Percentiles rank a stretch among this genome's conserved stretches.
Conservation (phyloP, 2,113 vertebrate genomes). For the Peucedramus taeniatus region DNA sequence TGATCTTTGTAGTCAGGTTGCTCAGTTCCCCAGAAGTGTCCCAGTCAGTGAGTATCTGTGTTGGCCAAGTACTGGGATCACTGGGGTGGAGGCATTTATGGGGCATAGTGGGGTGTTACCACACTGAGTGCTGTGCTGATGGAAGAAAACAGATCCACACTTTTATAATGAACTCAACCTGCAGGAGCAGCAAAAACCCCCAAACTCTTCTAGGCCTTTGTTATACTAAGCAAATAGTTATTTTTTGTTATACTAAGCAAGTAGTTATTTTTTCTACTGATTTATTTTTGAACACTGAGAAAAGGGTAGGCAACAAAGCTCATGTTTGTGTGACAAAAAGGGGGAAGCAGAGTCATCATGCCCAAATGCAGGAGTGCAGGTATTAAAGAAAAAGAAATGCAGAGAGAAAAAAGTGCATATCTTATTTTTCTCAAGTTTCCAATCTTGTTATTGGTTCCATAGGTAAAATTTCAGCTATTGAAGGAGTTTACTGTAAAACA, state of each 20-base stretch:
- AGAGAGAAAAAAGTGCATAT: not conserved
- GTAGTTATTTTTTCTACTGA: not conserved
- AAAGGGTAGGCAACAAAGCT: not conserved
- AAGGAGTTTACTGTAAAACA: not conserved
- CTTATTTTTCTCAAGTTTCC: not conserved
- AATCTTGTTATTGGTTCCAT: not conserved
- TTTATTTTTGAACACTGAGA: not conserved
- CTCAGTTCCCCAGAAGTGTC: not conserved
- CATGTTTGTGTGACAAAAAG: not conserved
- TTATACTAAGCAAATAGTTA: not conserved
- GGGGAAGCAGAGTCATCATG: not conserved
- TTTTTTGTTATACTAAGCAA: not conserved
- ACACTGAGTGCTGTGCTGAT: not conserved
- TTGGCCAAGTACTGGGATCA: not conserved
- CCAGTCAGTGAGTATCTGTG: not conserved
- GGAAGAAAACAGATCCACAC: not conserved
- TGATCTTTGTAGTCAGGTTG: not conserved
- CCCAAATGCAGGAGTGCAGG: not conserved
- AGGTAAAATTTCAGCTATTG: not conserved
- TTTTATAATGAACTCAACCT: not conserved
- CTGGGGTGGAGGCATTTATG: not conserved
- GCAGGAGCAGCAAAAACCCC: not conserved
- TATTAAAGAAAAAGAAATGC: not conserved
- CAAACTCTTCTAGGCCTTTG: not conserved
- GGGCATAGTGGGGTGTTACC: not conserved